Base-by-base conservation (phyloP, 1,140 invertebrate species). In the Dreissena polymorpha region DNA sequence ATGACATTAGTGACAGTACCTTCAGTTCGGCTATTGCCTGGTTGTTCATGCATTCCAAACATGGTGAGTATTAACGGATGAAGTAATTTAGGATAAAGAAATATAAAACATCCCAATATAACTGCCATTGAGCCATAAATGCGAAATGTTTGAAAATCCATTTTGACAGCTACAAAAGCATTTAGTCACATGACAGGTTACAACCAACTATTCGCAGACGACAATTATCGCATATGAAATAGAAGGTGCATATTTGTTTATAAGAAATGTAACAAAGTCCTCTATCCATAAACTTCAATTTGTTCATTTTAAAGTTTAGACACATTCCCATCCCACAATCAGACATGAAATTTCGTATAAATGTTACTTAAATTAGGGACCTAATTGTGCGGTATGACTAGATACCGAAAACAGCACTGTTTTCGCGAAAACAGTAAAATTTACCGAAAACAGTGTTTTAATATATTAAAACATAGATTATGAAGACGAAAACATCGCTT, bases 1-100 rank as follows among this genome's bases (percentile, higher is more conserved):
- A n/a, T n/a, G n/a, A n/a, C n/a, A n/a, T n/a, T n/a, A n/a, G n/a
- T n/a, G n/a, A n/a, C n/a, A n/a, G n/a, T n/a, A n/a, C n/a, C n/a
- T n/a, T n/a, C n/a, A n/a, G n/a, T n/a, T n/a, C n/a, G n/a, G n/a
- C n/a, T n/a, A n/a, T n/a, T n/a, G n/a, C n/a, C 23, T 39, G 67
- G 51, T 12, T 67, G 50, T 21, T 5, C 10, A 71, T 80, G 70
- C 57, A 57, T 12, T 3, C 79, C 71, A 49, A 82, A 39, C 53
- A 74, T 25, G 3, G 5, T 74, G 23, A 74, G 8, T 18, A 82
- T 16, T 0, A 82, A 13, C 50, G 79, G 79, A 67, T 82, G 79
- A 70, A 82, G 55, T 67, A 82, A 69, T 25, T 82, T 82, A 55
- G 79, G 79, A 57, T 82, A 82, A 0, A 82, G 50, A 68, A 74